phyloP scores from a whole-genome alignment of 2,113 vertebrate genomes.

The Cynocephalus volans region DNA sequence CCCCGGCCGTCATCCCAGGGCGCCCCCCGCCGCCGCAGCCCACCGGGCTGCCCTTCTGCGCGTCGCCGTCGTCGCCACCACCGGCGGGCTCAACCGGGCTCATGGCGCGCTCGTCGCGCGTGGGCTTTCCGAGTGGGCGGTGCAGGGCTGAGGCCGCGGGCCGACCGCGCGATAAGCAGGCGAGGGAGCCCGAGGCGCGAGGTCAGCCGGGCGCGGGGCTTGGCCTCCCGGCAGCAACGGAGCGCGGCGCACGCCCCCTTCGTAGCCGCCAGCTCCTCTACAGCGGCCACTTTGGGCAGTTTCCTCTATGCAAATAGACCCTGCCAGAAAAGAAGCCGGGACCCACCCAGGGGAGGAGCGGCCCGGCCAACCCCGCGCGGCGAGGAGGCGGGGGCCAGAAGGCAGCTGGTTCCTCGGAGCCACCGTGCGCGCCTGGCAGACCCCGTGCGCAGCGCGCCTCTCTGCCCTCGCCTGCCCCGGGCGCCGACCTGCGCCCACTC shows the following conservation, averaged over 20 bases:
- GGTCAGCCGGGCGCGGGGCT: background rate
- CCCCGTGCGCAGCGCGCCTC: rapidly evolving
- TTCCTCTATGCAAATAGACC: constrained; percentile 82
- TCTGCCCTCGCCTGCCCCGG: no score
- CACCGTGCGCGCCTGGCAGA: background rate
- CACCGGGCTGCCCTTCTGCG: constrained; percentile 56
- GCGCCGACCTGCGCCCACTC: background rate
- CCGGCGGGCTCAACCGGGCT: constrained; percentile 34
- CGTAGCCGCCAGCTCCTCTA: background rate
- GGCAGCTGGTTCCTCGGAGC: background rate
- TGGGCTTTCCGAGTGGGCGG: background rate
- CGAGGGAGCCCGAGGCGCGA: background rate
- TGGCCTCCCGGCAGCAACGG: constrained; percentile 44
- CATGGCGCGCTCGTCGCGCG: constrained; percentile 62
- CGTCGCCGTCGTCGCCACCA: background rate
- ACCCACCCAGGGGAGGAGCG: constrained; percentile 82
- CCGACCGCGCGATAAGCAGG: background rate
- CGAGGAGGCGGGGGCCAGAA: background rate
- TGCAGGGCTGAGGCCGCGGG: background rate
- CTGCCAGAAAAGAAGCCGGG: constrained; percentile 75
- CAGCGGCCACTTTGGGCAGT: constrained; percentile 78
- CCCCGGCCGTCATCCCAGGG: constrained; percentile 49
- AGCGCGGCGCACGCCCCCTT: constrained; percentile 71
- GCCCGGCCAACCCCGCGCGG: background rate
- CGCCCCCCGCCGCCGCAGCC: constrained; percentile 45